Evolutionary conservation across 2,888 invertebrate species (phyloP).

Genomic region (Tetheella fluctuosa): DNA sequence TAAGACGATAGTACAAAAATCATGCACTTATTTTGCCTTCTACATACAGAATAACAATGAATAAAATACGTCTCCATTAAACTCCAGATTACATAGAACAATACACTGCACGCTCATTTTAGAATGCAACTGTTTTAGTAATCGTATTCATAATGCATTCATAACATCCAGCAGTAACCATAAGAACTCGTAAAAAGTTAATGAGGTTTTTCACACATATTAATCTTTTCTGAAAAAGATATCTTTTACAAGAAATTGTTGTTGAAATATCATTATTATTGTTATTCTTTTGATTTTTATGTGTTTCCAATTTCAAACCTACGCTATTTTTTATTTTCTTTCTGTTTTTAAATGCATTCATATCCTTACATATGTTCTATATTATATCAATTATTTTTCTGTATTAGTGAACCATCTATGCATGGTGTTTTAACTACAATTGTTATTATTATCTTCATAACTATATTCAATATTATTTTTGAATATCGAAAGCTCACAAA

Average conservation of each 20-base stretch:
- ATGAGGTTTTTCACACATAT: neutral
- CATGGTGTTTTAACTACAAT: no score
- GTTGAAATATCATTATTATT: no score
- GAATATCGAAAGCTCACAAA: neutral
- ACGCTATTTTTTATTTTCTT: no score
- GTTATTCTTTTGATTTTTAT: no score
- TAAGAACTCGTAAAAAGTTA: neutral
- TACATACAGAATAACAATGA: constrained; percentile 7
- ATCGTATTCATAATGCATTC: constrained; percentile 10
- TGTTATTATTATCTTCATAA: neutral
- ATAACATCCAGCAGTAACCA: neutral
- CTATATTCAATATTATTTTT: neutral
- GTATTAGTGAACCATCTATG: no score
- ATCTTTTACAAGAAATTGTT: no score
- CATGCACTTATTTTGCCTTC: no score
- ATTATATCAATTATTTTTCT: no score
- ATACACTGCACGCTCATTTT: constrained; percentile 17
- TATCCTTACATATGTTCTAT: no score
- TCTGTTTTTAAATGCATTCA: no score
- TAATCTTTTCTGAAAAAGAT: neutral
- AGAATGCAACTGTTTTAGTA: constrained; percentile 20
- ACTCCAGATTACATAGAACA: constrained; percentile 21
- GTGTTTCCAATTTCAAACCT: no score
- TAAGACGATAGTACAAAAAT: no score
- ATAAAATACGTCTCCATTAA: constrained; percentile 19